phyloP scores from a whole-genome alignment of 2,113 vertebrate species.

The Scomber scombrus region DNA sequence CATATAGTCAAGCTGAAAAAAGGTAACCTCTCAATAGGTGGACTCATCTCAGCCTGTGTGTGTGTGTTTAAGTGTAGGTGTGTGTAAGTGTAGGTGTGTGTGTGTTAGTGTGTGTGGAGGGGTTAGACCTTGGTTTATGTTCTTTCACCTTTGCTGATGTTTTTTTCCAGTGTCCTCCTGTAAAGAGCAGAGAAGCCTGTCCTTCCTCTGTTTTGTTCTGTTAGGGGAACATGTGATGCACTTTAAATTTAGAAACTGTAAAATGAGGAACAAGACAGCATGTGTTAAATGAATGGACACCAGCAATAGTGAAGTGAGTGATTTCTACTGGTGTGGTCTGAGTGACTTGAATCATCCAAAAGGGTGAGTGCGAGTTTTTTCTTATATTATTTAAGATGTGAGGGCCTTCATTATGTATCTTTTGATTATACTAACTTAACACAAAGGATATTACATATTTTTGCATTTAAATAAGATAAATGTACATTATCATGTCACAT shows the following conservation, averaged over 20 bases:
- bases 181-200: not conserved
- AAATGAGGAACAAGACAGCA: conserved; percentile 37
- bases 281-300: not conserved
- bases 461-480: not conserved
- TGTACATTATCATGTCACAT: not conserved
- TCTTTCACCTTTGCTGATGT: not conserved
- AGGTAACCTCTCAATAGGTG: not conserved
- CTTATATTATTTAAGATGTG: conserved; percentile 36
- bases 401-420: not conserved
- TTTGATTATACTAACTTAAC: not conserved
- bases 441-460: not conserved
- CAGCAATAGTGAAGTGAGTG: conserved; percentile 16
- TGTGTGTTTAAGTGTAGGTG: not conserved
- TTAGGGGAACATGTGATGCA: not conserved
- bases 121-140: conserved; percentile 17
- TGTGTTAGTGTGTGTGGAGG: not conserved
- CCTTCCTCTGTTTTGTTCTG: conserved; percentile 3
- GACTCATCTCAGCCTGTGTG: conserved; percentile 24
- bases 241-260: conserved; percentile 13
- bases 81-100: too few species aligned
- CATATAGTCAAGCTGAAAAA: not conserved
- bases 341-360: not conserved
- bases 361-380: not conserved
- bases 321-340: conserved; percentile 3
- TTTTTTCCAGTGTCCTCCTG: not conserved